A percentile compares a stretch with the other conserved stretches of the same genome.
Evolutionary conservation across 2,113 vertebrate species (phyloP).

Genomic region (Equus przewalskii): DNA sequence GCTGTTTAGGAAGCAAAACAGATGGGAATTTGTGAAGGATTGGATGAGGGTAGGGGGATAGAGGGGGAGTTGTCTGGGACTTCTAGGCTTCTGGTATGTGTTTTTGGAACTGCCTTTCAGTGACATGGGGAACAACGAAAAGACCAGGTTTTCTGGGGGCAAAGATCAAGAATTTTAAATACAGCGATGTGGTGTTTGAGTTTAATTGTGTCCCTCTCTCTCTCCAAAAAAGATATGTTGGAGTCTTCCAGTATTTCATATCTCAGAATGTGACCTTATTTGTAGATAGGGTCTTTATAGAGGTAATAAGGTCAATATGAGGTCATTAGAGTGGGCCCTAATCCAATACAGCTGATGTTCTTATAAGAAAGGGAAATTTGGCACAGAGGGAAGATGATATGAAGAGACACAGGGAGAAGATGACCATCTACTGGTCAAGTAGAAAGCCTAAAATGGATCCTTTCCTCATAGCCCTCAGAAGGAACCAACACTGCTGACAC

Average conservation of each 20-base stretch:
- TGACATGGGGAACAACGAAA: neutral
- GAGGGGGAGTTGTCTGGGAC: neutral
- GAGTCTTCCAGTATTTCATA: neutral
- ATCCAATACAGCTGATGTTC: neutral
- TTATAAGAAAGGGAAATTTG: neutral
- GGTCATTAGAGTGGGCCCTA: neutral
- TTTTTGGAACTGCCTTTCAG: neutral
- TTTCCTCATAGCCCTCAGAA: neutral
- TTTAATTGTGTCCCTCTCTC: neutral
- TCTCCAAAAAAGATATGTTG: no score
- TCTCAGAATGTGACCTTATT: neutral
- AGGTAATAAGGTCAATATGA: neutral
- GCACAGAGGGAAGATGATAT: neutral
- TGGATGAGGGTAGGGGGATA: no score
- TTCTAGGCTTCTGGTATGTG: neutral
- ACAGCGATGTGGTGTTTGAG: neutral
- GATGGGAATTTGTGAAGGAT: neutral
- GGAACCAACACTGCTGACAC: neutral
- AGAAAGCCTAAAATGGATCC: neutral
- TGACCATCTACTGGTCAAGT: accelerated
- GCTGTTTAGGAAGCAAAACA: neutral
- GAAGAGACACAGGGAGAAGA: no score
- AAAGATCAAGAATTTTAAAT: neutral
- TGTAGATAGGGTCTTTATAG: neutral
- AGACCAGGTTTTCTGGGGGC: neutral